Evolutionary conservation across 2,113 vertebrate species (phyloP).

Genomic region (Microtus ochrogaster): DNA sequence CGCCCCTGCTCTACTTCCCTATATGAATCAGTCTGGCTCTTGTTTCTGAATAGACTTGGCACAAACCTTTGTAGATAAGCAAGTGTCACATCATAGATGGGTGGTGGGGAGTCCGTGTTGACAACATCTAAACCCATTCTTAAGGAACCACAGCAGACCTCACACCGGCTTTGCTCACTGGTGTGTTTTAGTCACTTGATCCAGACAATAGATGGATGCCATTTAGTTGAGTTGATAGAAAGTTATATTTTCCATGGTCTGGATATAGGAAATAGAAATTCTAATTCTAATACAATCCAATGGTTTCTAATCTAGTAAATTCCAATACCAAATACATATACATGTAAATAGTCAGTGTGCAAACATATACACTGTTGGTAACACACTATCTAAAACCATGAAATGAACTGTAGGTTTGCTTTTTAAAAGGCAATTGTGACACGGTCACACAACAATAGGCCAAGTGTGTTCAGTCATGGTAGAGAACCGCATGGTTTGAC

Average conservation of each 20-base stretch:
- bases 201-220: background rate
- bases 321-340: background rate
- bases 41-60: background rate
- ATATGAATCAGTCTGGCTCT: background rate
- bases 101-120: background rate
- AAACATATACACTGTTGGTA: background rate
- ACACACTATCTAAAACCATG: background rate
- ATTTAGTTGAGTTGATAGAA: background rate
- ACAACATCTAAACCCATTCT: background rate
- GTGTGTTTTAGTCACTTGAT: background rate
- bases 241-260: background rate
- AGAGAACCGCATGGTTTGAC: background rate
- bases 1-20: too few relatives aligned
- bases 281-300: constrained; percentile 6
- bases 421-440: background rate
- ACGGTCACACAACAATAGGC: background rate
- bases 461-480: background rate
- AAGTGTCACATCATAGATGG: background rate
- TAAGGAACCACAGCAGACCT: background rate
- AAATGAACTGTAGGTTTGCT: background rate
- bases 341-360: background rate
- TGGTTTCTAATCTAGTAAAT: background rate
- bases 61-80: too few relatives aligned
- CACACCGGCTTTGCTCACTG: background rate
- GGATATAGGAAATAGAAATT: constrained; percentile 1